phyloP scores from a whole-genome alignment of 2,797 vertebrate genomes.

The Sebastes alutus region DNA sequence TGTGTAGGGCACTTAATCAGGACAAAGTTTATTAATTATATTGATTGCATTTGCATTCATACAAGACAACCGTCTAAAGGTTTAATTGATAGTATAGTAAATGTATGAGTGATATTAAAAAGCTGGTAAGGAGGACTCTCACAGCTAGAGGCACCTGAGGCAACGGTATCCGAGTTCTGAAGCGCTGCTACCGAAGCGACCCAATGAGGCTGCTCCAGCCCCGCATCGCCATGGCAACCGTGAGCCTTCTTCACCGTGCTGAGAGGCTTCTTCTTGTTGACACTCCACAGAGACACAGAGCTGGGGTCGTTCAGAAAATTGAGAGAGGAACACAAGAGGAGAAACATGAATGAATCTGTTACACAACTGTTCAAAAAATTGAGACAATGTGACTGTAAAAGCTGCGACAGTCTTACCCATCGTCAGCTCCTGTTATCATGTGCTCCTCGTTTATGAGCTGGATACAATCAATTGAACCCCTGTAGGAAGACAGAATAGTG shows the following conservation, averaged over 20 bases:
- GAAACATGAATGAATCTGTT: slow-evolving; percentile 9
- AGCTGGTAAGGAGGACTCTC: slow-evolving; percentile 55
- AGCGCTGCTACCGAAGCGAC: slow-evolving; percentile 89
- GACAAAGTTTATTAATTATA: background rate
- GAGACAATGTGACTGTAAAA: background rate
- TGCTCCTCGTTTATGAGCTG: slow-evolving; percentile 97
- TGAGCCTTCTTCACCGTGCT: slow-evolving; percentile 87
- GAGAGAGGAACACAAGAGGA: background rate
- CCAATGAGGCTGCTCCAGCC: slow-evolving; percentile 91
- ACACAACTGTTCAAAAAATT: background rate
- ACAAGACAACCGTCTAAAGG: background rate
- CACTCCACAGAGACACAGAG: slow-evolving; percentile 91
- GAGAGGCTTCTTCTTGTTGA: slow-evolving; percentile 94
- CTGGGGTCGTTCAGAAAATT: slow-evolving; percentile 82
- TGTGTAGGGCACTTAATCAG: background rate
- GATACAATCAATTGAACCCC: slow-evolving; percentile 95
- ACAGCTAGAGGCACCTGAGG: slow-evolving; percentile 88
- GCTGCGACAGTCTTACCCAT: slow-evolving; percentile 84
- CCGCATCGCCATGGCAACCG: slow-evolving; percentile 80
- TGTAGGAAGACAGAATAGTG: slow-evolving; percentile 48
- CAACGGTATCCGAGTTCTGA: slow-evolving; percentile 92
- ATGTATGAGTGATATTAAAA: background rate
- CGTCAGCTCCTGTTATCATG: slow-evolving; percentile 94
- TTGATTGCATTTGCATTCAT: background rate
- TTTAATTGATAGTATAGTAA: background rate